A percentile compares a stretch with the other conserved stretches of the same genome.
phyloP scores from a whole-genome alignment of 2,797 vertebrate genomes.

The Kryptopterus vitreolus region DNA sequence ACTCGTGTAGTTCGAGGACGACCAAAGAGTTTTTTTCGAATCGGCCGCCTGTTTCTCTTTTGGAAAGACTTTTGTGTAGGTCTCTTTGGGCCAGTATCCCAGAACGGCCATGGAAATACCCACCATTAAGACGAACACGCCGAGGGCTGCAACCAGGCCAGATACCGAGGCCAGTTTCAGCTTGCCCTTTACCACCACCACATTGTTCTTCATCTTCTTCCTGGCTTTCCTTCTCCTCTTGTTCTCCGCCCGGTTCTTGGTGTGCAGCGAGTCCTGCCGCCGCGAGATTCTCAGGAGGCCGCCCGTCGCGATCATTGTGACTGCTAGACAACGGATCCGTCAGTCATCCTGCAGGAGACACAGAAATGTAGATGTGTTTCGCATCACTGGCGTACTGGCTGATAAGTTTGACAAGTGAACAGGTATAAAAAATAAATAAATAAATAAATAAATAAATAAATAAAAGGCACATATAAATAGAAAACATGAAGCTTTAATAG shows the following conservation, averaged over 20 bases:
- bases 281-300: conserved; percentile 96
- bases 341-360: conserved; percentile 70
- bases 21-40: conserved; percentile 47
- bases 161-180: conserved; percentile 90
- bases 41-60: conserved; percentile 40
- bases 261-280: conserved; percentile 91
- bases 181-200: conserved; percentile 95
- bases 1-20: conserved; percentile 57
- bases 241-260: conserved; percentile 83
- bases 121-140: conserved; percentile 86
- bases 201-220: conserved; percentile 93
- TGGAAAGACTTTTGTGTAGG: conserved; percentile 68
- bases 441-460: background rate
- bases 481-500: background rate
- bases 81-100: conserved; percentile 94
- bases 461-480: no score
- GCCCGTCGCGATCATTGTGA: conserved; percentile 94
- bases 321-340: conserved; percentile 63
- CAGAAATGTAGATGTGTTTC: conserved; percentile 1
- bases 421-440: background rate
- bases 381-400: background rate
- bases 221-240: conserved; percentile 88
- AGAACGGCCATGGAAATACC: conserved; percentile 92
- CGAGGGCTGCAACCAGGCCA: conserved; percentile 87
- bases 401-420: background rate